Conservation (phyloP, 2,888 invertebrate genomes). For the Heliconius cydno region DNA sequence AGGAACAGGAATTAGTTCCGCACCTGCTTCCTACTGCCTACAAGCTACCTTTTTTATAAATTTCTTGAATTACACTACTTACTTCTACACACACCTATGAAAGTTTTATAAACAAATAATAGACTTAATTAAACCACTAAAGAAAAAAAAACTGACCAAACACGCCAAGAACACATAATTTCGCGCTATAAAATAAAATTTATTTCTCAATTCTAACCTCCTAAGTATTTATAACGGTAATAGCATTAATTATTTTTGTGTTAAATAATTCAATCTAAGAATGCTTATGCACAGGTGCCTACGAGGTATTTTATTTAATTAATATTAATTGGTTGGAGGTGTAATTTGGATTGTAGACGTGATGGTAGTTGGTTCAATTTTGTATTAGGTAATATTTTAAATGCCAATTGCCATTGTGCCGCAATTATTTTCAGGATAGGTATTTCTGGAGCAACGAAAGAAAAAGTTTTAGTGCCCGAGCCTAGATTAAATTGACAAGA, state of each 20-base stretch:
- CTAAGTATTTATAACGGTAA: slow-evolving; percentile 29
- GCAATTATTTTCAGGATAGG: too few species aligned
- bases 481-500: too few species aligned
- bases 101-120: background rate
- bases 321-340: slow-evolving; percentile 3
- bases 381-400: too few species aligned
- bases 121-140: background rate
- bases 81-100: background rate
- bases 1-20: too few species aligned
- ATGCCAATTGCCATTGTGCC: too few species aligned
- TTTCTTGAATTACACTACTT: too few species aligned
- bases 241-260: slow-evolving; percentile 14
- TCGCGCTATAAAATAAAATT: slow-evolving; percentile 35
- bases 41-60: too few species aligned
- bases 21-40: too few species aligned
- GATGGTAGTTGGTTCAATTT: background rate
- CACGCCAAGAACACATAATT: slow-evolving; percentile 20
- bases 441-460: too few species aligned
- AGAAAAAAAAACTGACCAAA: slow-evolving; percentile 3
- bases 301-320: slow-evolving; percentile 6
- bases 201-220: slow-evolving; percentile 44
- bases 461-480: too few species aligned
- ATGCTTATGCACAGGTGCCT: background rate
- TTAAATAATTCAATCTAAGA: slow-evolving; percentile 17
- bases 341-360: background rate